A percentile compares a stretch with the other conserved stretches of the same genome.
Conservation (phyloP, 2,113 vertebrate genomes). For the Hemicordylus capensis region DNA sequence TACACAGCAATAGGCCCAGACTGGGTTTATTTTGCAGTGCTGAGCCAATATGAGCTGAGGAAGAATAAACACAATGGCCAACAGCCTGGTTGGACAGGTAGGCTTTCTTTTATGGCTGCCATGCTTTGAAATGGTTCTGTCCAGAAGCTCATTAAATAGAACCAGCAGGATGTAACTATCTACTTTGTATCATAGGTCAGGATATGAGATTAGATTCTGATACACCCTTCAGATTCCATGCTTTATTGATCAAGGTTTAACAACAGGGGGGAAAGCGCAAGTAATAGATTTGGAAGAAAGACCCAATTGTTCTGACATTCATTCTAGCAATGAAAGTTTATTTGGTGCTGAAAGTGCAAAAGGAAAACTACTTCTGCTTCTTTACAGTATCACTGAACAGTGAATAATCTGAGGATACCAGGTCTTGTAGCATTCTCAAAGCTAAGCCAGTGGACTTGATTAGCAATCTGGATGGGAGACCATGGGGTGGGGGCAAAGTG, state of each 20-base stretch:
- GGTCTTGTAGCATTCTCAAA: too few relatives aligned
- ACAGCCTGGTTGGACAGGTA: background rate
- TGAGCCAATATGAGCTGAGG: background rate
- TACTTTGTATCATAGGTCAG: background rate
- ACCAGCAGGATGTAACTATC: background rate
- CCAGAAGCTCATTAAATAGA: background rate
- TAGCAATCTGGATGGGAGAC: too few relatives aligned
- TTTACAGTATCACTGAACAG: constrained; percentile 3
- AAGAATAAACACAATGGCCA: background rate
- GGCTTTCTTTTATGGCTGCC: background rate
- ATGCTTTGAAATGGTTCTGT: background rate
- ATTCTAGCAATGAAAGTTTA: background rate
- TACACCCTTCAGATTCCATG: background rate
- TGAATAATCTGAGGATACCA: background rate
- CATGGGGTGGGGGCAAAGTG: too few relatives aligned
- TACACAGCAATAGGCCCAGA: background rate
- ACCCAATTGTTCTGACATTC: constrained; percentile 1
- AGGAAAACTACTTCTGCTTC: background rate
- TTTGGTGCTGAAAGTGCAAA: background rate
- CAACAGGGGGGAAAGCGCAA: background rate
- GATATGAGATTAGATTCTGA: background rate
- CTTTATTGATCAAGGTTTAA: background rate
- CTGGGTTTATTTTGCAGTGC: background rate
- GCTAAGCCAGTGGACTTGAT: too few relatives aligned
- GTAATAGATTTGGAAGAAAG: background rate